Evolutionary conservation across 2,113 vertebrate genomes (phyloP).

Genomic region (Andinoacara biseriatus): DNA sequence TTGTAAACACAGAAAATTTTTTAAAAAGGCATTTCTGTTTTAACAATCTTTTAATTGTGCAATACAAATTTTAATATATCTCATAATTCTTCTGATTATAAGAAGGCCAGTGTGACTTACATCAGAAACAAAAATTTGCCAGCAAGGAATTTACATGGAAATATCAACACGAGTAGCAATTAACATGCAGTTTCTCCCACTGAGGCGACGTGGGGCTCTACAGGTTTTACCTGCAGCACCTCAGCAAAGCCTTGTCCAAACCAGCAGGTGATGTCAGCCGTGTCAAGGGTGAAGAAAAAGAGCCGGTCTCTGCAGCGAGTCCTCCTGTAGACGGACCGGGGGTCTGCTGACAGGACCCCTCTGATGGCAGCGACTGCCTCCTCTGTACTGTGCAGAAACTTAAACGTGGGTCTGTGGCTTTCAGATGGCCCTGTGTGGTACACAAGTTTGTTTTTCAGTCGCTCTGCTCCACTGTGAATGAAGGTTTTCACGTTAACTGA

Average conservation of each 20-base stretch:
- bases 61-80: background rate
- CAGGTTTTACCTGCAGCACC: constrained; percentile 81
- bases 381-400: constrained; percentile 81
- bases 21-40: background rate
- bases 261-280: constrained; percentile 87
- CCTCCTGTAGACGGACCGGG: constrained; percentile 88
- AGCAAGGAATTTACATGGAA: background rate
- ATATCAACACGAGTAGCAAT: background rate
- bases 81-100: background rate
- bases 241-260: constrained; percentile 89
- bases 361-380: constrained; percentile 83
- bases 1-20: background rate
- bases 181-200: background rate
- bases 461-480: background rate
- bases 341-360: constrained; percentile 85
- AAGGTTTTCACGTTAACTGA: background rate
- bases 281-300: constrained; percentile 85
- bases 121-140: background rate
- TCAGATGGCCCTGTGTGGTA: constrained; percentile 53
- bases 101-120: background rate
- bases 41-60: background rate
- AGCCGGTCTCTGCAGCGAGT: constrained; percentile 82
- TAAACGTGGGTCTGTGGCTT: constrained; percentile 71
- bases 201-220: constrained; percentile 5
- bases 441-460: background rate